Evolutionary conservation across 2,113 vertebrate species (phyloP).

Genomic region (Centropus unirufus): DNA sequence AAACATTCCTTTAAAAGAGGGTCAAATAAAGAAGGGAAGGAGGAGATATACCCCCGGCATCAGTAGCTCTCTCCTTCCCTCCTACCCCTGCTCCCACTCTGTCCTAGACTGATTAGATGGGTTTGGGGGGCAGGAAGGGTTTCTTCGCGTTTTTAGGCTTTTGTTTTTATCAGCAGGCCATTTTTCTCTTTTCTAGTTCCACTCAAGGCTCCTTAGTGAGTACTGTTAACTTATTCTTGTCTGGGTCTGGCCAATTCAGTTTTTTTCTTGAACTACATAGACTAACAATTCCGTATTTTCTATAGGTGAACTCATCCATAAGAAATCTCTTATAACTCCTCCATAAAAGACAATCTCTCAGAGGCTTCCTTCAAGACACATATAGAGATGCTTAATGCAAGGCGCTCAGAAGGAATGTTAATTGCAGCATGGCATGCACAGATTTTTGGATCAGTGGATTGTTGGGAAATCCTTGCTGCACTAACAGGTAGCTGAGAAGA

Average conservation of each 20-base stretch:
- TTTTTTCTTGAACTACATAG: constrained; percentile 75
- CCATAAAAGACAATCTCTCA: constrained; percentile 69
- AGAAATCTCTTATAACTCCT: constrained; percentile 78
- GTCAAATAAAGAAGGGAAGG: constrained; percentile 74
- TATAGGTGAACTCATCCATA: constrained; percentile 83
- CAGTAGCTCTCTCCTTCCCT: not conserved
- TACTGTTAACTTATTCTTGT: constrained; percentile 76
- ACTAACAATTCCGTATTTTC: constrained; percentile 79
- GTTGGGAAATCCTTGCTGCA: constrained; percentile 9
- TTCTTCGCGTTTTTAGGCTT: constrained; percentile 43
- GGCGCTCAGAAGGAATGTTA: constrained; percentile 63
- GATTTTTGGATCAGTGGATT: not conserved
- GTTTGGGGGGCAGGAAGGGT: not conserved
- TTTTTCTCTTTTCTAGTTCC: constrained; percentile 68
- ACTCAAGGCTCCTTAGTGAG: constrained; percentile 70
- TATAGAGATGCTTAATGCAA: constrained; percentile 36
- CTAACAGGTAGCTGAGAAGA: constrained; percentile 32
- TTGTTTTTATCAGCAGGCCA: constrained; percentile 63
- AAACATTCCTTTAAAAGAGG: constrained; percentile 65
- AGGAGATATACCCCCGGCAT: constrained; percentile 46
- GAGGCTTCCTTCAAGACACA: constrained; percentile 69
- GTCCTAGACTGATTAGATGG: not conserved
- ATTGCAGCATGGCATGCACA: constrained; percentile 52
- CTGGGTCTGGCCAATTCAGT: constrained; percentile 67
- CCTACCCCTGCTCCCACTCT: not conserved